Evolutionary conservation across 2,888 invertebrate genomes (phyloP).

Genomic region (Xanthorhoe designata): DNA sequence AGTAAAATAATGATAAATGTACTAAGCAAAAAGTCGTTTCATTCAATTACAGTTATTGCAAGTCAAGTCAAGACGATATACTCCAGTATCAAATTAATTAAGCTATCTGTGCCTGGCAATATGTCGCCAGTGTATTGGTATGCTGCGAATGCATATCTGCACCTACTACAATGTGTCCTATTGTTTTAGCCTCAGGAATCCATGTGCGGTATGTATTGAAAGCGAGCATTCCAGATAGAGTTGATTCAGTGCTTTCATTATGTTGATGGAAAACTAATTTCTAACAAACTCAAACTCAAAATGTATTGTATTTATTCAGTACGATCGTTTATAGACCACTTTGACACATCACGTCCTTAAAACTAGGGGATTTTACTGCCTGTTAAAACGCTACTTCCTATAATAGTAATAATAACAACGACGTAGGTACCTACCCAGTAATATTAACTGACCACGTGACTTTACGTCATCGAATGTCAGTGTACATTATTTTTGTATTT

Average conservation of each 20-base stretch:
- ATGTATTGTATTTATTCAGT: too few species aligned
- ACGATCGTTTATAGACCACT: too few species aligned
- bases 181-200: conserved; percentile 65
- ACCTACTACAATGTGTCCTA: conserved; percentile 41
- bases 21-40: background rate
- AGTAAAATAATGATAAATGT: too few species aligned
- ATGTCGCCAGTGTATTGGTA: conserved; percentile 35
- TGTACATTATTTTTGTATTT: too few species aligned
- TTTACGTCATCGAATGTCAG: too few species aligned
- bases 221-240: conserved; percentile 56
- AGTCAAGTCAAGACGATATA: background rate
- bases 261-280: conserved; percentile 11
- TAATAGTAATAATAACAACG: too few species aligned
- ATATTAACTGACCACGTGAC: too few species aligned
- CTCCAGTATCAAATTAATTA: conserved; percentile 27
- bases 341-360: too few species aligned
- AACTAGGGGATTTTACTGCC: too few species aligned
- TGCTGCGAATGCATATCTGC: conserved; percentile 34
- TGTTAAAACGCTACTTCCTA: too few species aligned
- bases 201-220: conserved; percentile 59
- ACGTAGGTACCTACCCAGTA: too few species aligned
- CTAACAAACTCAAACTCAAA: background rate
- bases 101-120: conserved; percentile 28
- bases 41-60: conserved; percentile 9
- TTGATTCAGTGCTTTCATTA: conserved; percentile 33